phyloP scores from a whole-genome alignment of 2,113 vertebrate species.

The Spilogale gracilis region DNA sequence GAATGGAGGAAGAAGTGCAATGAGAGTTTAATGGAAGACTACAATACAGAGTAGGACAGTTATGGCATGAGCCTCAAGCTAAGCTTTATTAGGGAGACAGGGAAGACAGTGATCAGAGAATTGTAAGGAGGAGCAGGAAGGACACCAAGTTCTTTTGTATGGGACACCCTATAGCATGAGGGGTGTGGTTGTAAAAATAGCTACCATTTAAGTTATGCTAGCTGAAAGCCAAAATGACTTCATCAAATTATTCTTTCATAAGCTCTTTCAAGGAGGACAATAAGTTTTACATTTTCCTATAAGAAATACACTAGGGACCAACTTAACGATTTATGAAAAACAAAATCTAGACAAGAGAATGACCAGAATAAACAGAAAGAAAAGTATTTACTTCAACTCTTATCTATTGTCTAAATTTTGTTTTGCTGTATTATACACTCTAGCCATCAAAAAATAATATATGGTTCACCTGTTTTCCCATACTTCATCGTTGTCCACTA shows the following conservation, averaged over 20 bases:
- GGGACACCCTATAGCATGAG: background rate
- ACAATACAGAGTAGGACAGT: background rate
- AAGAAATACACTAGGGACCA: background rate
- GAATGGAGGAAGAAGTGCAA: background rate
- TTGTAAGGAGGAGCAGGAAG: background rate
- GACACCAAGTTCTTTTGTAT: background rate
- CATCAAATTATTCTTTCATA: background rate
- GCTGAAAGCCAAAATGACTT: background rate
- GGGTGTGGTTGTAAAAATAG: background rate
- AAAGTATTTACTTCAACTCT: background rate
- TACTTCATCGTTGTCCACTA: background rate
- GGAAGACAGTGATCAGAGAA: background rate
- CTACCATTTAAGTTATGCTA: background rate
- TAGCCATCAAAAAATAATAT: background rate
- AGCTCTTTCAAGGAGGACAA: background rate
- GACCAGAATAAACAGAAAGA: background rate
- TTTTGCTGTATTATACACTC: background rate
- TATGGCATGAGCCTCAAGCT: background rate
- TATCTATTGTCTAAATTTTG: background rate
- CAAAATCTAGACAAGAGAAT: background rate
- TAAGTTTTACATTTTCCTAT: background rate
- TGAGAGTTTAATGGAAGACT: background rate
- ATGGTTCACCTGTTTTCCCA: background rate
- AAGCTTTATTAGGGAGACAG: background rate
- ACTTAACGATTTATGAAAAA: background rate